A percentile compares a stretch with the other conserved stretches of the same genome.
phyloP scores from a whole-genome alignment of 2,113 vertebrate species.

The Charadrius vociferus region DNA sequence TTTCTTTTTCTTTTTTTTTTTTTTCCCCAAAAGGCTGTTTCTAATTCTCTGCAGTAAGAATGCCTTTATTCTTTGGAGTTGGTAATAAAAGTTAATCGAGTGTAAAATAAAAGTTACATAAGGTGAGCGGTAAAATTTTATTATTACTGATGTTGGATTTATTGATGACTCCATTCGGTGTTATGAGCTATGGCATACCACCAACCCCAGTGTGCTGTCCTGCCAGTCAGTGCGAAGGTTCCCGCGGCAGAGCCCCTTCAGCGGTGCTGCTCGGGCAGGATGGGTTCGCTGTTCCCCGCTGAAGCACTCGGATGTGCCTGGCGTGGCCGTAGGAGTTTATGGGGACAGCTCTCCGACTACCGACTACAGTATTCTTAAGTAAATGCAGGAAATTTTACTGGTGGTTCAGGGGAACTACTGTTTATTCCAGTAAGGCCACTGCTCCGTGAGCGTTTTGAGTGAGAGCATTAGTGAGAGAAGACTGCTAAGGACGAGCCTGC shows the following conservation, averaged over 20 bases:
- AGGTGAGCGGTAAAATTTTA: conserved; percentile 53
- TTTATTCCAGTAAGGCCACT: neutral
- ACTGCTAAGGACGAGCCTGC: rapidly evolving
- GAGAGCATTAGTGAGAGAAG: neutral
- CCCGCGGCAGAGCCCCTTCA: neutral
- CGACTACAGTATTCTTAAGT: neutral
- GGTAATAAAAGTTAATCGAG: conserved; percentile 64
- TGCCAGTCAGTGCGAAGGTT: neutral
- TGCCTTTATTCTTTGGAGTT: conserved; percentile 42
- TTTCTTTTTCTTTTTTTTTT: too few species aligned
- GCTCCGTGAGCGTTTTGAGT: neutral
- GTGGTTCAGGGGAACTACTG: neutral
- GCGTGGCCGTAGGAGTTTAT: neutral
- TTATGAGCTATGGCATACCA: neutral
- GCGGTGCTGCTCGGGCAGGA: neutral
- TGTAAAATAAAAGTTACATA: conserved; percentile 57
- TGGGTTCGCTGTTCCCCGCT: rapidly evolving
- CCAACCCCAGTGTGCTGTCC: neutral
- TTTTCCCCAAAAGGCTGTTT: neutral
- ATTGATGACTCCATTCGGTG: neutral
- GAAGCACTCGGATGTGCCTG: neutral
- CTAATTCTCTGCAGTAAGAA: neutral
- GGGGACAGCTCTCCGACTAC: neutral
- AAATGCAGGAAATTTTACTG: neutral
- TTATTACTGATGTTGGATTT: neutral